A percentile compares a stretch with the other conserved stretches of the same genome.
phyloP scores from a whole-genome alignment of 1,140 invertebrate species.

The Listronotus bonariensis region DNA sequence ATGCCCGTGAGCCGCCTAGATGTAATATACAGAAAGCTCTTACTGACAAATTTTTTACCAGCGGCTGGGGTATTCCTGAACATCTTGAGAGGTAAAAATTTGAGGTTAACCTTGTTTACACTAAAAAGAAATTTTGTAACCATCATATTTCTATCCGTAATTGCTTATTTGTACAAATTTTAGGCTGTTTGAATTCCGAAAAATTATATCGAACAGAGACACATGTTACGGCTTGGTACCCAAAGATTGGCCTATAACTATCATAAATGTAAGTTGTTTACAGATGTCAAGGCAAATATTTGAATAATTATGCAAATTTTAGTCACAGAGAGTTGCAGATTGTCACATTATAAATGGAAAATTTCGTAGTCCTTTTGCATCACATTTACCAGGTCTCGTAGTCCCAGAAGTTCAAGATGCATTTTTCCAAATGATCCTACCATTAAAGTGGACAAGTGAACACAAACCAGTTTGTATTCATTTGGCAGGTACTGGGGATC shows the following conservation, averaged over 20 bases:
- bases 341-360: slow-evolving; percentile 83
- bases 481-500: slow-evolving; percentile 97
- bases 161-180: slow-evolving; percentile 42
- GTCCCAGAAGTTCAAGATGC: slow-evolving; percentile 81
- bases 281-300: not conserved
- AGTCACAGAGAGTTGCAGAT: slow-evolving; percentile 62
- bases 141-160: not conserved
- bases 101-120: not conserved
- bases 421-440: slow-evolving; percentile 84
- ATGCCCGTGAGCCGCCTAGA: slow-evolving; percentile 83
- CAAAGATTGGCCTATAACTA: slow-evolving; percentile 82
- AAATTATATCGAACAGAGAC: slow-evolving; percentile 82
- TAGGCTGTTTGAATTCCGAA: slow-evolving; percentile 90
- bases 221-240: slow-evolving; percentile 82
- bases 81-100: slow-evolving; percentile 80
- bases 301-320: not conserved
- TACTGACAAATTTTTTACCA: slow-evolving; percentile 94
- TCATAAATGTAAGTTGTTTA: slow-evolving; percentile 75
- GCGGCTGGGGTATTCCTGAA: slow-evolving; percentile 95
- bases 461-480: slow-evolving; percentile 90
- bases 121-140: not conserved
- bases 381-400: slow-evolving; percentile 83
- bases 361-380: slow-evolving; percentile 85
- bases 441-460: slow-evolving; percentile 74
- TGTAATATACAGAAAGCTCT: slow-evolving; percentile 84